A percentile compares a stretch with the other conserved stretches of the same genome.
Conservation (phyloP, 37 sponge, comb jelly and placozoan genomes). For the Theonella swinhoei region DNA sequence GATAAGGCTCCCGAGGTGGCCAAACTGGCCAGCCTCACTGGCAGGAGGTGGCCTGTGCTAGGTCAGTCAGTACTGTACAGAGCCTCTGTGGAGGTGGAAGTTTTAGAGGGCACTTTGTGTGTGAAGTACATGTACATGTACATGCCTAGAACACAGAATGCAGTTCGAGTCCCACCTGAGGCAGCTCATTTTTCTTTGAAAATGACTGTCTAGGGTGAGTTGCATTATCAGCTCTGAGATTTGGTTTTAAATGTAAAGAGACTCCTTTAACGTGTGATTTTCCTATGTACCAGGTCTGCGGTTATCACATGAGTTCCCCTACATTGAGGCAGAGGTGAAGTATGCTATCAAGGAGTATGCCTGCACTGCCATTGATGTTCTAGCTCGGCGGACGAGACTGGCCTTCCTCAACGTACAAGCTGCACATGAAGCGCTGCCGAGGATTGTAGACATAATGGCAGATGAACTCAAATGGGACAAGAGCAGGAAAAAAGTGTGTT, state of each 20-base stretch:
- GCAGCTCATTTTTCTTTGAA: too few relatives aligned
- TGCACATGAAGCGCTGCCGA: slow-evolving; percentile 90
- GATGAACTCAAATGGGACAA: slow-evolving; percentile 92
- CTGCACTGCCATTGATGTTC: slow-evolving; percentile 85
- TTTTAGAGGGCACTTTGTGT: too few relatives aligned
- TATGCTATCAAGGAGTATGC: slow-evolving; percentile 95
- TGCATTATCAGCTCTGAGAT: too few relatives aligned
- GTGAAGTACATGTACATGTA: too few relatives aligned
- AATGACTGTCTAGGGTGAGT: too few relatives aligned
- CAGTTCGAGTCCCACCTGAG: too few relatives aligned
- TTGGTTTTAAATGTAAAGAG: too few relatives aligned
- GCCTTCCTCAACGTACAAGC: slow-evolving; percentile 98
- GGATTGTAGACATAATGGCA: slow-evolving; percentile 91
- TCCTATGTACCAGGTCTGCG: background rate
- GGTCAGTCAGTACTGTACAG: too few relatives aligned
- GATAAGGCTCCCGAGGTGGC: slow-evolving; percentile 93
- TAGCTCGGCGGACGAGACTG: slow-evolving; percentile 91
- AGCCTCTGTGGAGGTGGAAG: too few relatives aligned
- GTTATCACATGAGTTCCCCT: slow-evolving; percentile 91
- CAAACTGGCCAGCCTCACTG: slow-evolving; percentile 86
- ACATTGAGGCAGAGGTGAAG: slow-evolving; percentile 95
- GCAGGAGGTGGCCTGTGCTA: slow-evolving; percentile 92
- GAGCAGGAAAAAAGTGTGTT: slow-evolving; percentile 55
- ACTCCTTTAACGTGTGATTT: too few relatives aligned
- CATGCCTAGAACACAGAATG: too few relatives aligned